phyloP scores from a whole-genome alignment of 2,113 vertebrate species.

The Syngnathus floridae region DNA sequence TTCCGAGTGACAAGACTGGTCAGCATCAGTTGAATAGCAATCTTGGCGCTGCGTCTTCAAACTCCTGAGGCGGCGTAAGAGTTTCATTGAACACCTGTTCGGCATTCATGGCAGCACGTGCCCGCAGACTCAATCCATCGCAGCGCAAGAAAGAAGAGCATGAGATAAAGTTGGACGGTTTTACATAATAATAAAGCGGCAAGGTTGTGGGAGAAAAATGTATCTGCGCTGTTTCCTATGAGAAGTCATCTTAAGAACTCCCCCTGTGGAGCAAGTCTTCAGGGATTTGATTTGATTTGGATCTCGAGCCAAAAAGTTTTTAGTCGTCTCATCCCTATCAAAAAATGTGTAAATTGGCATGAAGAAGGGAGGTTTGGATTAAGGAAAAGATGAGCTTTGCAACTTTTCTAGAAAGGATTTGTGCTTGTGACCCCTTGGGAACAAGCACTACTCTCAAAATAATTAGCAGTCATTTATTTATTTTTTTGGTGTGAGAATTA shows the following conservation, averaged over 20 bases:
- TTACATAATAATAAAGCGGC: conserved; percentile 44
- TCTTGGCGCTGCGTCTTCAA: conserved; percentile 11
- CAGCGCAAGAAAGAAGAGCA: conserved; percentile 32
- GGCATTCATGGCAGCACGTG: conserved; percentile 9
- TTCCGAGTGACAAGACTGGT: conserved; percentile 32
- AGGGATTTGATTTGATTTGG: conserved; percentile 65
- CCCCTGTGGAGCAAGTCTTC: conserved; percentile 43
- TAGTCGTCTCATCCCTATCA: conserved; percentile 47
- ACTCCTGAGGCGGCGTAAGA: conserved; percentile 16
- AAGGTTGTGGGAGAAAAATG: conserved; percentile 32
- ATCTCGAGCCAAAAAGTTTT: conserved; percentile 59
- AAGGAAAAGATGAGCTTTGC: conserved; percentile 4
- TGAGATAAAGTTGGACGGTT: conserved; percentile 54
- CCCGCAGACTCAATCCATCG: conserved; percentile 28
- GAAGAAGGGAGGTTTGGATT: background rate
- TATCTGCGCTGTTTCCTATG: conserved; percentile 54
- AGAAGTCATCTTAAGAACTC: conserved; percentile 50
- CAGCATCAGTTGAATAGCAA: conserved; percentile 43
- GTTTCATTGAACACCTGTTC: conserved; percentile 57
- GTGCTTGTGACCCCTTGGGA: conserved; percentile 24
- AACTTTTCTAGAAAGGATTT: conserved; percentile 48
- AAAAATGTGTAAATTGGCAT: conserved; percentile 46
- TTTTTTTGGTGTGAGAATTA: conserved; percentile 43
- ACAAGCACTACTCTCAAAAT: conserved; percentile 15
- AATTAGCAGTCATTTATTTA: conserved; percentile 23